Evolutionary conservation across 2,113 vertebrate species (phyloP).

Genomic region (Silurus meridionalis): DNA sequence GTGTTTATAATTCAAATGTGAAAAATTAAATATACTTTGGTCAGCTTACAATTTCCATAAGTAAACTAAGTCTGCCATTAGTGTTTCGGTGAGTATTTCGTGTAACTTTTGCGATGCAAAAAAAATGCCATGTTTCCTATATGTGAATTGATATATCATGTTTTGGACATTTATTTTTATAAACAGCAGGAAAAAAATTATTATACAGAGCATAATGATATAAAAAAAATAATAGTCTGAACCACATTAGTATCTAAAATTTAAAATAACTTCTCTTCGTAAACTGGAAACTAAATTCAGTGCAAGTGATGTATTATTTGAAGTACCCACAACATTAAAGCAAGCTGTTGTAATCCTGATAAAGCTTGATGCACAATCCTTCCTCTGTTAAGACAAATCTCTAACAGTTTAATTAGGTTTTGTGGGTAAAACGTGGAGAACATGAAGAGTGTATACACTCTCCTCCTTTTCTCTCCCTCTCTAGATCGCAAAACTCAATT

Average conservation of each 20-base stretch:
- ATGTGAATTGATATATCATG: not conserved
- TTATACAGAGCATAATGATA: not conserved
- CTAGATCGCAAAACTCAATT: slow-evolving; percentile 75
- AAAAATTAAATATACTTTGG: not conserved
- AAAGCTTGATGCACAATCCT: slow-evolving; percentile 31
- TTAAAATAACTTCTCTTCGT: not conserved
- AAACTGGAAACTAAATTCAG: slow-evolving; percentile 11
- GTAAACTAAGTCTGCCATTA: not conserved
- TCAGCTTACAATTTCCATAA: not conserved
- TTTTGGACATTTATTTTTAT: not conserved
- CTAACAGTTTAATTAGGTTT: slow-evolving; percentile 61
- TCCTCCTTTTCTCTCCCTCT: slow-evolving; percentile 54
- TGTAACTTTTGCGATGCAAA: not conserved
- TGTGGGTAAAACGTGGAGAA: slow-evolving; percentile 64
- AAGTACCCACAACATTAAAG: slow-evolving; percentile 7
- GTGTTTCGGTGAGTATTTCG: not conserved
- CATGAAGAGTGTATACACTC: slow-evolving; percentile 54
- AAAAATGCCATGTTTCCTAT: not conserved
- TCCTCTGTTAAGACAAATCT: slow-evolving; percentile 26
- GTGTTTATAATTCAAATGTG: not conserved
- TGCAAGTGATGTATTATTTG: not conserved
- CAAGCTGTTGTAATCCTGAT: slow-evolving; percentile 9
- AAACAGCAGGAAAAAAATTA: not conserved
- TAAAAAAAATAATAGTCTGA: not conserved
- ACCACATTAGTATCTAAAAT: not conserved